Conservation (phyloP, 1,140 invertebrate genomes). For the Polypedilum vanderplanki region DNA sequence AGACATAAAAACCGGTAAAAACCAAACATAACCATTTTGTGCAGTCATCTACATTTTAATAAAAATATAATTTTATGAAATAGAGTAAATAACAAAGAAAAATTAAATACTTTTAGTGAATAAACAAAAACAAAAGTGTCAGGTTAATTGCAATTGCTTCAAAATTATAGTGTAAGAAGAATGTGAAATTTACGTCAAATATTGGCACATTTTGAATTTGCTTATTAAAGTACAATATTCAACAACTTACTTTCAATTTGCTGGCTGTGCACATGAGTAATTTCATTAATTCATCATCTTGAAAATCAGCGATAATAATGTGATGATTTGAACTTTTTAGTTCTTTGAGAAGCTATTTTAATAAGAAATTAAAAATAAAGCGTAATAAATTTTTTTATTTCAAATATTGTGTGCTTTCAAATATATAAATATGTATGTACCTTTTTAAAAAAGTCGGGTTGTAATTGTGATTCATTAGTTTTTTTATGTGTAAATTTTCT, state of each 20-base stretch:
- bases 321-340: conserved; percentile 53
- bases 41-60: conserved; percentile 49
- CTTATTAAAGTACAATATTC: neutral
- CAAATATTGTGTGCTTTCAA: no score
- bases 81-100: no score
- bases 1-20: conserved; percentile 66
- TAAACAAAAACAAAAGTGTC: conserved; percentile 24
- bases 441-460: no score
- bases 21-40: conserved; percentile 71
- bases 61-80: no score
- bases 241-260: conserved; percentile 48
- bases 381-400: conserved; percentile 24
- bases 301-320: conserved; percentile 77
- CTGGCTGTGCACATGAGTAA: conserved; percentile 70
- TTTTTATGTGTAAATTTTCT: conserved; percentile 58
- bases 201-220: neutral
- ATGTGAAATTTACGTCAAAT: neutral
- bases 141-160: neutral
- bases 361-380: conserved; percentile 32
- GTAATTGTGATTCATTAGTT: conserved; percentile 38
- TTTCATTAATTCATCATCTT: conserved; percentile 55
- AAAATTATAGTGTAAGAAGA: neutral
- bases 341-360: conserved; percentile 58
- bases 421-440: no score
- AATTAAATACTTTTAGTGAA: neutral